Evolutionary conservation across 2,113 vertebrate species (phyloP).

Genomic region (Falcunculus frontatus): DNA sequence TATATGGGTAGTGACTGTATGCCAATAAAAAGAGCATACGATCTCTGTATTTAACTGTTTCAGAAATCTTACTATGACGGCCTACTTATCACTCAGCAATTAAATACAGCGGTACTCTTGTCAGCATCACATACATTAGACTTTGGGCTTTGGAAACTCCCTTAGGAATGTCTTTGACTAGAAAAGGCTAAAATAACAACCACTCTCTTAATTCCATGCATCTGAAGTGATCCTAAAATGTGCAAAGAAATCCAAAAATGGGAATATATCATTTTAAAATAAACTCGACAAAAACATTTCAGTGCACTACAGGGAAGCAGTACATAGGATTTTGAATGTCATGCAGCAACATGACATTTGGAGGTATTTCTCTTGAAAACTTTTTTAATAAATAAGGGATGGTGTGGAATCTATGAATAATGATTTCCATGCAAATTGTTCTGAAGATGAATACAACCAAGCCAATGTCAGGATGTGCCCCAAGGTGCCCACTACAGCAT

Average conservation of each 20-base stretch:
- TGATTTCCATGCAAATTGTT: background rate
- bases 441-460: background rate
- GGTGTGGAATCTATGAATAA: background rate
- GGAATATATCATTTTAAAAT: background rate
- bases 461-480: too few species aligned
- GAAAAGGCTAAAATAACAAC: background rate
- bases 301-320: background rate
- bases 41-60: conserved; percentile 25
- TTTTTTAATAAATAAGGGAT: background rate
- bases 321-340: background rate
- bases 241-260: background rate
- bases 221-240: background rate
- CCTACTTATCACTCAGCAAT: background rate
- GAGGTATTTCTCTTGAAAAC: background rate
- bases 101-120: accelerated
- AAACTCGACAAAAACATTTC: background rate
- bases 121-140: background rate
- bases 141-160: background rate
- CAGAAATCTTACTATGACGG: conserved; percentile 18
- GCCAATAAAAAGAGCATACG: conserved; percentile 66
- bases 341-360: background rate
- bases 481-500: accelerated
- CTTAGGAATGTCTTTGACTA: background rate
- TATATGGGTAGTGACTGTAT: conserved; percentile 64
- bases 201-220: background rate